Base-by-base conservation (phyloP, 2,113 vertebrate genomes). In the Siniperca chuatsi region DNA sequence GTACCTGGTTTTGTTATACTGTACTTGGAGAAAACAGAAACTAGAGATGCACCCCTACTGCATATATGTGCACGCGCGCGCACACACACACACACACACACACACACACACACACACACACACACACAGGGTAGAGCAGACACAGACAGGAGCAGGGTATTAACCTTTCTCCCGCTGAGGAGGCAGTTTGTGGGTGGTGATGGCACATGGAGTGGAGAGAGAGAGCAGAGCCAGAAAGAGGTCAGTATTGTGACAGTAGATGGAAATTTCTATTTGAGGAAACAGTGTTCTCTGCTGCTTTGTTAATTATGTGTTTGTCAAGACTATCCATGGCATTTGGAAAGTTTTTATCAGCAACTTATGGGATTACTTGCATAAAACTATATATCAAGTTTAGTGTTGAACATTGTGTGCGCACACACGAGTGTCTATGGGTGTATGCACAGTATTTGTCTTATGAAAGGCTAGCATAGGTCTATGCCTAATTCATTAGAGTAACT, bases 91-190 rank as follows among this genome's bases (percentile, higher is more conserved):
- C 78, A 83, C 62, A 62, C 44, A 55, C 64, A 75, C 8, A 60
- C 71, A 72, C 55, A 82, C 74, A 80, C 79, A 79, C 55, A 84
- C 16, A 73, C 71, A 86, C 60, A 79, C 57, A 74, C 82, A 85
- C 74, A 84, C 73, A 83, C 66, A 62, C 44, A 55, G 40, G 68
- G 70, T 64, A 62, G 78, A 77, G 81, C 83, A 85, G 82, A 88
- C 87, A 66, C 81, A 91, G 87, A 93, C 92, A 91, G 86, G 87
- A 87, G 75, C 89, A 90, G 86, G 85, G 91, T 92, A 90, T 92
- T 95, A 95, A 95, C 94, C 93, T 94, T 93, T 93, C 90, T 86
- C 94, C 92, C 83, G 90, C 92, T 94, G 94, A 95, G 95, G 92
- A 89, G 93, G 90, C 92, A 92, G 92, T 82, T 90, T 88, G 92